These are phyloP conservation scores for Euphysa ruthae DNA, from an alignment of 30 jellyfish, hydroid and myxozoan species.

Conservation along the genomic window DNA sequence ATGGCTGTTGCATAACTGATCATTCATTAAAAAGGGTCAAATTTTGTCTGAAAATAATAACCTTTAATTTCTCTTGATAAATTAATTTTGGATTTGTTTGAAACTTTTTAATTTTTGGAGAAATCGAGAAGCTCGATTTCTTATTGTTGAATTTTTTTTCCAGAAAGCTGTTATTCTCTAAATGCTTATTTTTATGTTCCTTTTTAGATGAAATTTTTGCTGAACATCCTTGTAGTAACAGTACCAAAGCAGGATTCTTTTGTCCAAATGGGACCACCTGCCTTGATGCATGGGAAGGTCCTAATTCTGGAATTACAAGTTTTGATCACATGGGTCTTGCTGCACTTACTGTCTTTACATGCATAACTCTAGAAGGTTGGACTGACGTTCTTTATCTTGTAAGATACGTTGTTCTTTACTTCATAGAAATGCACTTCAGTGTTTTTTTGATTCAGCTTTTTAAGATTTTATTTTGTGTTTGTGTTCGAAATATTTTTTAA, in stretches of 20 bases:
- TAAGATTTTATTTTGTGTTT: too few relatives aligned
- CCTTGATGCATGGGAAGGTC: slow-evolving; percentile 76
- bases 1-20: too few relatives aligned
- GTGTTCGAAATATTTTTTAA: too few relatives aligned
- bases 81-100: too few relatives aligned
- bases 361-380: slow-evolving; percentile 96
- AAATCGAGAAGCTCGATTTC: background rate
- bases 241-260: slow-evolving; percentile 41
- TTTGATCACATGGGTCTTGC: slow-evolving; percentile 92
- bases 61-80: too few relatives aligned
- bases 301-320: slow-evolving; percentile 82
- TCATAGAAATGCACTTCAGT: too few relatives aligned
- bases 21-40: too few relatives aligned
- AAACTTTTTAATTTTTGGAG: background rate
- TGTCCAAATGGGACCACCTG: slow-evolving; percentile 70
- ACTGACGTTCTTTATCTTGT: slow-evolving; percentile 84
- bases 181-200: background rate
- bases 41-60: too few relatives aligned
- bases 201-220: slow-evolving; percentile 28
- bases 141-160: too few relatives aligned
- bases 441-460: too few relatives aligned
- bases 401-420: too few relatives aligned
- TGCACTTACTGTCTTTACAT: slow-evolving; percentile 82
- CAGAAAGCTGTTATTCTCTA: too few relatives aligned
- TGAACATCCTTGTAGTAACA: slow-evolving; percentile 72